phyloP scores from a whole-genome alignment of 2,797 vertebrate species.

The Microtus agrestis region DNA sequence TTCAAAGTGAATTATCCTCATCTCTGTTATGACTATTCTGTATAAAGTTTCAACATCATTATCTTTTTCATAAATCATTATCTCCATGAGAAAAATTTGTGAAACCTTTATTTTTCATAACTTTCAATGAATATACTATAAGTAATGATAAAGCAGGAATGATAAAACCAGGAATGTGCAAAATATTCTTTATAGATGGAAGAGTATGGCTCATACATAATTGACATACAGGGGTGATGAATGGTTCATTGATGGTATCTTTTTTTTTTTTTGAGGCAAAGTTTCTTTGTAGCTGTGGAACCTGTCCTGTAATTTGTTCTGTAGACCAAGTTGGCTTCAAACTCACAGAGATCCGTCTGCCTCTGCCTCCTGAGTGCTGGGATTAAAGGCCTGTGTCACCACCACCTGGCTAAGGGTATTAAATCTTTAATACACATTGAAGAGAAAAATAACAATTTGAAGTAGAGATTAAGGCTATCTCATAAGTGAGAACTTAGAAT shows the following conservation, averaged over 20 bases:
- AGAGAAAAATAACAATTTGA: constrained; percentile 3
- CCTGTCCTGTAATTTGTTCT: no score
- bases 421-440: background rate
- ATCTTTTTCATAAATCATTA: background rate
- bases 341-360: no score
- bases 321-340: no score
- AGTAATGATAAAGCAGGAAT: background rate
- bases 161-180: background rate
- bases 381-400: no score
- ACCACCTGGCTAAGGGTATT: background rate
- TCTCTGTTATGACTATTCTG: background rate
- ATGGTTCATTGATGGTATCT: background rate
- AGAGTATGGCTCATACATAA: background rate
- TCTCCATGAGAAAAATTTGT: background rate
- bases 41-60: background rate
- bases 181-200: background rate
- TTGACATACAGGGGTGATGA: background rate
- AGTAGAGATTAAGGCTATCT: background rate
- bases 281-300: no score
- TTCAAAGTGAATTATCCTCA: background rate
- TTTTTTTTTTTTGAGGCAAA: no score
- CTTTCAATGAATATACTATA: background rate
- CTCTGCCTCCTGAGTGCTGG: no score
- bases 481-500: background rate
- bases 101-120: background rate